Percentiles rank a stretch among this genome's conserved stretches.
Conservation (phyloP, 2,888 invertebrate genomes). For the Eupithecia subfuscata region DNA sequence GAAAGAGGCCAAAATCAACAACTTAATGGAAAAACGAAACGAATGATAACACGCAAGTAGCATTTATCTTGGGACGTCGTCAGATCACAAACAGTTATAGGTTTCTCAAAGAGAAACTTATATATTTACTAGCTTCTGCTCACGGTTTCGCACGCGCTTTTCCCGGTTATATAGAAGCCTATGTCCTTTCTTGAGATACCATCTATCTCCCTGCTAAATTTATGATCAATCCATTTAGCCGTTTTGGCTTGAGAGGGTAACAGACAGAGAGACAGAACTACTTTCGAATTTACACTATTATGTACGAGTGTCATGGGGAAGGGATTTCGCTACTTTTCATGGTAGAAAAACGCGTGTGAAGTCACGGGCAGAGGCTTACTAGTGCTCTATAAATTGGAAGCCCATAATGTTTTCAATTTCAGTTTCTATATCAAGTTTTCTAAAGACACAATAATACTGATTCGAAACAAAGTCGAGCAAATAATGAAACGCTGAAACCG, state of each 20-base stretch:
- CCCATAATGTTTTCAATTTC: neutral
- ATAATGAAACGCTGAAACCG: conserved; percentile 34
- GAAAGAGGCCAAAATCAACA: neutral
- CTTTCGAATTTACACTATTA: no score
- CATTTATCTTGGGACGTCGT: neutral
- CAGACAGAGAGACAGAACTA: no score
- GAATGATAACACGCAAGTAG: neutral
- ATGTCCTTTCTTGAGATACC: no score
- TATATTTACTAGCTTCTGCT: no score
- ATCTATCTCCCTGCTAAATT: no score
- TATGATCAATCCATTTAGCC: no score
- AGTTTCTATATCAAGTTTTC: neutral
- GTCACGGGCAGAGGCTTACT: neutral
- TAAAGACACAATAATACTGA: neutral
- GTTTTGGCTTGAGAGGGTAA: no score
- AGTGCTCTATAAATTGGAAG: neutral
- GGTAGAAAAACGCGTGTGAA: neutral
- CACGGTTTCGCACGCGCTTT: no score
- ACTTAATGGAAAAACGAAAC: neutral
- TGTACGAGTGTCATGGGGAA: no score
- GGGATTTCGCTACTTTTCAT: no score
- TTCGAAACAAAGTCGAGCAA: conserved; percentile 20
- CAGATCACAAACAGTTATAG: neutral
- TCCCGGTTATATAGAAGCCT: no score
- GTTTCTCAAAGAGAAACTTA: neutral